A percentile compares a stretch with the other conserved stretches of the same genome.
Evolutionary conservation across 2,888 invertebrate genomes (phyloP).

Genomic region (Volucella inflata): DNA sequence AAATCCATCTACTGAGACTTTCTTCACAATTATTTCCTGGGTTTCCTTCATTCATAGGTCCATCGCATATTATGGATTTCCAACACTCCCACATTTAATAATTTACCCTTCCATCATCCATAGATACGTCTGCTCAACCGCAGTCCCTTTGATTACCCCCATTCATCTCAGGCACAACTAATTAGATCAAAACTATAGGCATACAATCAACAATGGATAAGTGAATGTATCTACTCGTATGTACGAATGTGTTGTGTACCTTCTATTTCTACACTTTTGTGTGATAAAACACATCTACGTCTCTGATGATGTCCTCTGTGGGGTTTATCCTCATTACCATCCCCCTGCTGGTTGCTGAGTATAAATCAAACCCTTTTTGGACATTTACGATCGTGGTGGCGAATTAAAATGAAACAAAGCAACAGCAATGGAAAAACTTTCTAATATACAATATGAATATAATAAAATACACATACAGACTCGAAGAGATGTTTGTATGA

Average conservation of each 20-base stretch:
- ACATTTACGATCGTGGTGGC: conserved; percentile 84
- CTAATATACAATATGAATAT: conserved; percentile 71
- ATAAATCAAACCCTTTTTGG: conserved; percentile 84
- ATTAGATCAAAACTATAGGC: conserved; percentile 52
- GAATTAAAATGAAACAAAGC: conserved; percentile 80
- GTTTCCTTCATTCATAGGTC: too few species aligned
- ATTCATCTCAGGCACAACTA: conserved; percentile 33
- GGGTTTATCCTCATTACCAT: conserved; percentile 42
- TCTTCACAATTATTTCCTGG: too few species aligned
- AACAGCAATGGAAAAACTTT: conserved; percentile 57
- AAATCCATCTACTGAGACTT: too few species aligned
- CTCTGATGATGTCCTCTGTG: conserved; percentile 23
- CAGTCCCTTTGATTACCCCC: not conserved
- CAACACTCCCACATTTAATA: not conserved
- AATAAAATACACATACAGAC: conserved; percentile 22
- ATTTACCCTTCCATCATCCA: not conserved
- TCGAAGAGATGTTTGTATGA: conserved; percentile 1
- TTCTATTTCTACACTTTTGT: conserved; percentile 10
- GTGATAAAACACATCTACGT: conserved; percentile 51
- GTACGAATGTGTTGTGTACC: conserved; percentile 6
- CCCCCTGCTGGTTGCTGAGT: conserved; percentile 65
- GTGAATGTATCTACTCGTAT: too few species aligned
- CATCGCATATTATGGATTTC: too few species aligned
- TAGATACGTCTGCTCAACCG: not conserved
- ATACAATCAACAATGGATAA: not conserved